phyloP scores from a whole-genome alignment of 2,113 vertebrate genomes.

The Cynopterus brachyotis region DNA sequence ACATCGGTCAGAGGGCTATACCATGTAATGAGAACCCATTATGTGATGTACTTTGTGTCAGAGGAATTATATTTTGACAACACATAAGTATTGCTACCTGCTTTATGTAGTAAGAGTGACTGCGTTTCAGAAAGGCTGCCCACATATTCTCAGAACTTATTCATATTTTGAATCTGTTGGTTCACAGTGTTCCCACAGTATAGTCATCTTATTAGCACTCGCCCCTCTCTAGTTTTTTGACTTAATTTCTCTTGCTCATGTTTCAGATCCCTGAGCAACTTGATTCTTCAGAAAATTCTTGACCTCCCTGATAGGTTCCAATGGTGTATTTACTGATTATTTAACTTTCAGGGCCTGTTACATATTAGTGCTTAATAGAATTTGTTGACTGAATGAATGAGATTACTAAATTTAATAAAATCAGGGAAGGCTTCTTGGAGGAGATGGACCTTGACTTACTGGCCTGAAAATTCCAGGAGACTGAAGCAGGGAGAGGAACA shows the following conservation, averaged over 20 bases:
- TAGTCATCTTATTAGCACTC: neutral
- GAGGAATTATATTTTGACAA: too few relatives aligned
- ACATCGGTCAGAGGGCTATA: neutral
- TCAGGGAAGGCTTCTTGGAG: neutral
- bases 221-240: neutral
- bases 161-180: neutral
- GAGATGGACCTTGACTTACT: neutral
- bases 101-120: neutral
- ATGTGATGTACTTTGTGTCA: neutral
- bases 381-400: neutral
- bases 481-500: neutral
- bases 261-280: neutral
- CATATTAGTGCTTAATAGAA: neutral
- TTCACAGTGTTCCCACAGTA: neutral
- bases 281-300: neutral
- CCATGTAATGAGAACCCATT: neutral
- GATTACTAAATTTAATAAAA: neutral
- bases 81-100: fast-evolving
- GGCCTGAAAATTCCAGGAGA: neutral
- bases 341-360: neutral
- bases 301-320: neutral
- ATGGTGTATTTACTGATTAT: neutral
- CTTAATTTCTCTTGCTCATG: neutral
- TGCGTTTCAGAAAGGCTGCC: neutral
- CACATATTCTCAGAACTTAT: neutral